Base-by-base conservation (phyloP, 1,140 invertebrate species). In the Drosophila persimilis region DNA sequence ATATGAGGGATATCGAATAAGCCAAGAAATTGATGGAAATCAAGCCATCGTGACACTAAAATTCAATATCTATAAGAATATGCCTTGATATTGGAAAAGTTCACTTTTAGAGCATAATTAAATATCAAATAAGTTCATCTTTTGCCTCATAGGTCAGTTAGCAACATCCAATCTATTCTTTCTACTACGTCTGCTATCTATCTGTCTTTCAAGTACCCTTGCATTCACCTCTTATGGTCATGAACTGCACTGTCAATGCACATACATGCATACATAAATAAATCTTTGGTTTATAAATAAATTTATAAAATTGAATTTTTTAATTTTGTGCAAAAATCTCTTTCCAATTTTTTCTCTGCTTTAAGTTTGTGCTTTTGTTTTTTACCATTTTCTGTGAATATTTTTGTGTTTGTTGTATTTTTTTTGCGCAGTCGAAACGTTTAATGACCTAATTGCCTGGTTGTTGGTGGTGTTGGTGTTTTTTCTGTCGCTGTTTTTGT, bases 401-500 rank as follows among this genome's bases (percentile, higher is more conserved):
- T 44, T 52, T 26, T 54, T 39, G 9, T 47, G 29, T 17, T 9
- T 15, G 11, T 22, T 46, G 50, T n/a, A 45, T 59, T 35, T 45
- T 55, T 58, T 64, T 26, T 78, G 59, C 39, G 56, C 51, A 60
- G 46, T n/a, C 39, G 48, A 69, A 62, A 44, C 54, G 55, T 79
- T 61, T 75, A 64, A 61, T 65, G 72, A 80, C 77, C 77, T 53
- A 75, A 75, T 80, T 80, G 77, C 60, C 35, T 48, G 66, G 22
- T 53, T 65, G 15, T 20, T 6, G 17, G 13, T 47, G 17, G 22
- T 26, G 20, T 31, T 3, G 8, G 3, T 51, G 8, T 15, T n/a
- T 1, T n/a, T 7, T n/a, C 11, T 35, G 15, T 35, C 6, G 24
- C 13, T 52, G 50, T 35, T 29, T 69, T 51, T 56, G 46, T 53